Base-by-base conservation (phyloP, 53 echinoderm and acorn worm species). In the Patiria pectinifera region DNA sequence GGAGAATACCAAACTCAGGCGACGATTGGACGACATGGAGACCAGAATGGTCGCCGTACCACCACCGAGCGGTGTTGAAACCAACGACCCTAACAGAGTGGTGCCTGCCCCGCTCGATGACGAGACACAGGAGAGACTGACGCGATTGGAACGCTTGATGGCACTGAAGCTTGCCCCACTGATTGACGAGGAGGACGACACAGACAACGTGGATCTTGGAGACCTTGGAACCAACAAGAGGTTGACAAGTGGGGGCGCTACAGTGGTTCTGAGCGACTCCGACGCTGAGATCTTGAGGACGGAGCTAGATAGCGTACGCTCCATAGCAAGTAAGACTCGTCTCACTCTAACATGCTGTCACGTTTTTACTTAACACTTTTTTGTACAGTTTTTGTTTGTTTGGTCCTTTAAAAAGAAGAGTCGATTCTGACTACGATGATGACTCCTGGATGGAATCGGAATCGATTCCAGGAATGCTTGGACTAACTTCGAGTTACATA, bases 1-100 rank as follows among this genome's bases (percentile, higher is more conserved):
- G 23, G 91, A 96, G 83, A 98, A 94, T 75, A 43, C 48, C 24
- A 87, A 91, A 18, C 83, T 96, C 25, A 90, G 24, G 69, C 63
- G 80, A 19, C 80, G 90, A 45, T 46, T 90, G 69, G 90, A 90
- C 26, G 62, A 13, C 47, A 70, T 90, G 90, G 90, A 90, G 69
- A 77, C 47, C 46, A 45, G 3, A 21, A 90, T 81, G 80, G 24
- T 15, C 19, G 10, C 21, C 10, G n/a, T 72, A 14, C 22, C 80
- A 0, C 11, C 1, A 16, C 48, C 21, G 24, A 58, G 59, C 6
- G 43, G 45, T 21, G 14, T 7, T 3, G 46, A 21, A 3, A 9
- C 19, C 47, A 24, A 14, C 69, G 44, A 71, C 24, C 48, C 23
- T 4, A 13, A 48, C 11, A 3, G 5, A n/a, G 13, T 2, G 2